Evolutionary conservation across 1,140 invertebrate species (phyloP).

Genomic region (Aphelenchoides fujianensis): DNA sequence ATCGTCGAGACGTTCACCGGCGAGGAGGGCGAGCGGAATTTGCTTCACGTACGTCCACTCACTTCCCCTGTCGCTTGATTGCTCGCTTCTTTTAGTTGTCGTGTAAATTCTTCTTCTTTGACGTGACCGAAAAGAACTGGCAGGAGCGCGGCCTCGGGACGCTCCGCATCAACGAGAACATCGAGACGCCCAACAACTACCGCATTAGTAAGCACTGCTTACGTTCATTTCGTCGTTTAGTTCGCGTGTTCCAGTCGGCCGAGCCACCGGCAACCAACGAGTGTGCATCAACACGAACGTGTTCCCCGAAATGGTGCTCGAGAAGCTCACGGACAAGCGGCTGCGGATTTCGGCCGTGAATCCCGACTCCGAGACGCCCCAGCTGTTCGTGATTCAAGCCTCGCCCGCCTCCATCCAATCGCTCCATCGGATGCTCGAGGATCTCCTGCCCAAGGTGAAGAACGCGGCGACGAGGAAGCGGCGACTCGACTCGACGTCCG

Average conservation of each 20-base stretch:
- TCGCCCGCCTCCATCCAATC: not conserved
- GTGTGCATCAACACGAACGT: conserved; percentile 48
- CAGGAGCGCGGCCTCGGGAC: conserved; percentile 42
- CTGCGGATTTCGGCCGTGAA: conserved; percentile 42
- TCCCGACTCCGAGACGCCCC: conserved; percentile 41
- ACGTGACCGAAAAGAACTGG: conserved; percentile 41
- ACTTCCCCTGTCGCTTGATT: not conserved
- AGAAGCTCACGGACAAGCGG: conserved; percentile 45
- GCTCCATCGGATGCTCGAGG: not conserved
- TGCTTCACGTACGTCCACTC: conserved; percentile 35
- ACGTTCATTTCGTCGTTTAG: not conserved
- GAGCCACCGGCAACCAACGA: conserved; percentile 45
- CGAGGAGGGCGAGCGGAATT: conserved; percentile 42
- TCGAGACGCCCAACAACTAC: conserved; percentile 23
- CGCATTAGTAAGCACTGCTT: conserved; percentile 44
- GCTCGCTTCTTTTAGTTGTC: conserved; percentile 34
- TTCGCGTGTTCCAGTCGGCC: conserved; percentile 35
- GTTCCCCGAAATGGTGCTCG: conserved; percentile 48
- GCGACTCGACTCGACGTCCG: too few species aligned
- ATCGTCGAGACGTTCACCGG: conserved; percentile 27
- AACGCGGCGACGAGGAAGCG: conserved; percentile 5
- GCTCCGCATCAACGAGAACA: conserved; percentile 39
- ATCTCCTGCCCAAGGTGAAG: conserved; percentile 1
- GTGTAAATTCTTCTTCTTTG: conserved; percentile 46
- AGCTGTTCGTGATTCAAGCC: conserved; percentile 42